Conservation (phyloP, 1,140 invertebrate genomes). For the Platyscapa corneri region DNA sequence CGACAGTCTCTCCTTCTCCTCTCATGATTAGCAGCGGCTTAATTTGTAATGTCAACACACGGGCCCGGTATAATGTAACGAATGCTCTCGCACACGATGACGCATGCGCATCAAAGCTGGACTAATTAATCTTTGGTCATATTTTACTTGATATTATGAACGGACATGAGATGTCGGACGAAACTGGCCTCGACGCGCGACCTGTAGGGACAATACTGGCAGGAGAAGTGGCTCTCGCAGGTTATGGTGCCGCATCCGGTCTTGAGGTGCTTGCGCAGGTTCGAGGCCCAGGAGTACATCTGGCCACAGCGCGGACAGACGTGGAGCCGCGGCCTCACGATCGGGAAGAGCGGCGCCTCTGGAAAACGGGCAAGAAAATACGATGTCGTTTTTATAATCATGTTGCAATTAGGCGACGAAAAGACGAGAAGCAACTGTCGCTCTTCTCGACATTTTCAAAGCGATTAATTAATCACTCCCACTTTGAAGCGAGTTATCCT, state of each 20-base stretch:
- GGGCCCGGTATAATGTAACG: no score
- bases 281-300: constrained; percentile 75
- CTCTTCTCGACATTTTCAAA: neutral
- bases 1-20: no score
- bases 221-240: constrained; percentile 75
- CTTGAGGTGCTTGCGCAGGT: constrained; percentile 72
- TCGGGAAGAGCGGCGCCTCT: constrained; percentile 71
- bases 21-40: no score
- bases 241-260: constrained; percentile 71
- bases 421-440: neutral
- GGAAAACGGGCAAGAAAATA: constrained; percentile 58
- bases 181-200: constrained; percentile 74
- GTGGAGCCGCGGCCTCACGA: constrained; percentile 69
- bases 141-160: constrained; percentile 72
- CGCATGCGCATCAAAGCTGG: no score
- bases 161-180: constrained; percentile 71
- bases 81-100: no score
- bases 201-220: constrained; percentile 75
- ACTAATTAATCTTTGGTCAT: no score
- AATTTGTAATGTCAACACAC: no score
- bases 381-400: constrained; percentile 1
- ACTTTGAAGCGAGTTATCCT: neutral
- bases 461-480: no score
- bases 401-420: neutral
- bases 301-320: constrained; percentile 73